Percentiles rank a stretch among this genome's conserved stretches.
Evolutionary conservation across 2,113 vertebrate species (phyloP).

Genomic region (Dasypus novemcinctus): DNA sequence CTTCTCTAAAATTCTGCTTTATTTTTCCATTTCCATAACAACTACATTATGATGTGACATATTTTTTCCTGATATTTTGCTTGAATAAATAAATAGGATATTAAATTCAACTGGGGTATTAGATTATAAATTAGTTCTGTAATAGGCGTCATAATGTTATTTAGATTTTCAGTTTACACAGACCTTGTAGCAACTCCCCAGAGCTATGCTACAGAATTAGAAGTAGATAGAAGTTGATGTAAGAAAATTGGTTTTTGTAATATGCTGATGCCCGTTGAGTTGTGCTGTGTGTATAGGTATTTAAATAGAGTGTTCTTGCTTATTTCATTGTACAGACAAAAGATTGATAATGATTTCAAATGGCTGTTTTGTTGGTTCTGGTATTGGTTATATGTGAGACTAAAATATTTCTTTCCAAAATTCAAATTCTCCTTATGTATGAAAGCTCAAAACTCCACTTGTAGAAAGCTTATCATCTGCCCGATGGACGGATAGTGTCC

Average conservation of each 20-base stretch:
- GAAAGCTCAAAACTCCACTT: slow-evolving; percentile 35
- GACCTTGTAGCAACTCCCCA: slow-evolving; percentile 97
- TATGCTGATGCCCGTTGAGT: slow-evolving; percentile 94
- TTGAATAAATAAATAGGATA: slow-evolving; percentile 93
- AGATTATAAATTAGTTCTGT: slow-evolving; percentile 99
- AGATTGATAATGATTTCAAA: slow-evolving; percentile 81
- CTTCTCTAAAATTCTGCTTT: slow-evolving; percentile 82
- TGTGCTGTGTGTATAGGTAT: slow-evolving; percentile 86
- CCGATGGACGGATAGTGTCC: slow-evolving; percentile 17
- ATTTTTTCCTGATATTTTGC: slow-evolving; percentile 89
- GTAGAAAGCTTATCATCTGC: slow-evolving; percentile 34
- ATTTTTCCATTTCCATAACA: slow-evolving; percentile 84
- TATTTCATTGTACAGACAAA: slow-evolving; percentile 81
- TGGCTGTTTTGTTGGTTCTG: slow-evolving; percentile 76
- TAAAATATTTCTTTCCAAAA: slow-evolving; percentile 73
- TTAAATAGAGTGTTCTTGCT: slow-evolving; percentile 83
- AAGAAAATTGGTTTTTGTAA: slow-evolving; percentile 99
- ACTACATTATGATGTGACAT: slow-evolving; percentile 86
- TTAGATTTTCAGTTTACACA: slow-evolving; percentile 97
- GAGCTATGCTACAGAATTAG: slow-evolving; percentile 96
- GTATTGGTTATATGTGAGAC: slow-evolving; percentile 63
- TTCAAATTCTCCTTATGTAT: slow-evolving; percentile 61
- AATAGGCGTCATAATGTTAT: slow-evolving; percentile 96
- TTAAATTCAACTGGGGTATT: slow-evolving; percentile 96
- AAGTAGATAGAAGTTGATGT: slow-evolving; percentile 98